Evolutionary conservation across 1,140 invertebrate genomes (phyloP), one percentile per base, ranked within the genome.

Genomic region (Pseudobourletiella spinata): DNA sequence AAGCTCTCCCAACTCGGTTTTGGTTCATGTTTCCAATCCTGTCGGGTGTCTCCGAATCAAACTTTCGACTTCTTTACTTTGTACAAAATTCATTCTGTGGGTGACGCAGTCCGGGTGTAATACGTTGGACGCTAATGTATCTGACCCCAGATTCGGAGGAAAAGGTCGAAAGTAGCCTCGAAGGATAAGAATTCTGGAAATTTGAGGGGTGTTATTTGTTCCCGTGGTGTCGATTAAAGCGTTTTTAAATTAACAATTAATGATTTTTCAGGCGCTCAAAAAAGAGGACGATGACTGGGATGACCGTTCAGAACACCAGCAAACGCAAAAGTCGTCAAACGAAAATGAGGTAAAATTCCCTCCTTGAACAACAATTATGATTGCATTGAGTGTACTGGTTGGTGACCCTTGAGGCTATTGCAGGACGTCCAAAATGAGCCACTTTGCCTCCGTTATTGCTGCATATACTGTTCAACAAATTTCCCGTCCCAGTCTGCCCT

Each of bases 401-500:
- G 44, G 32, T 39, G 32, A n/a, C 8, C 8, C n/a, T 39, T 39
- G 8, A n/a, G n/a, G 28, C 22, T 46, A 6, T 14, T 46, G 18
- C 48, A 51, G 48, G 48, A 51, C 32, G 52, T 55, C 52, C 52
- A 55, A 39, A 55, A 55, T 35, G 52, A 55, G 32, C 52, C 63
- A 60, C 81, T 74, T 74, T 85, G 73, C 86, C 81, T 79, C 81
- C 84, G 68, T n/a, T 66, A 62, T 29, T 66, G 64, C 74, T 91
- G 89, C 81, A 85, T 89, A 79, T 89, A 90, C 80, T 91, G 88
- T 81, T 86, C 87, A 73, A 85, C 83, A 69, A 81, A 84, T 73
- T 91, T 91, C 76, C 86, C 88, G 67, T 86, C 88, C 73, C 88
- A 90, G 81, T 89, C 84, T 81, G 90, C 90, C 81, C 80, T 90